Evolutionary conservation across 2,113 vertebrate species (phyloP).

Genomic region (Ptilorrhoa leucosticta): DNA sequence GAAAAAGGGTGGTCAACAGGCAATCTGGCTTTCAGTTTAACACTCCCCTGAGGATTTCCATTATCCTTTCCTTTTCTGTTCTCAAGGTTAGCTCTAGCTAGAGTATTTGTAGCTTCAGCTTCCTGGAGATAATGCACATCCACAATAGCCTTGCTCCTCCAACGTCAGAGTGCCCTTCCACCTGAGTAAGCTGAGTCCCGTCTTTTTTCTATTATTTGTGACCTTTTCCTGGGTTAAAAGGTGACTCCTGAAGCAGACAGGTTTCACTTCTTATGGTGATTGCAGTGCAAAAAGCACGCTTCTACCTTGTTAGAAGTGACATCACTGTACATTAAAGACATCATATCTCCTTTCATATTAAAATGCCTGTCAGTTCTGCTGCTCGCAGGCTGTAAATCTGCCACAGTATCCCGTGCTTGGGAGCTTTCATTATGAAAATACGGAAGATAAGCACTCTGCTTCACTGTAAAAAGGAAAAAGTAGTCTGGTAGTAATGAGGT

Average conservation of each 20-base stretch:
- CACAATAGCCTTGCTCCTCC: constrained; percentile 58
- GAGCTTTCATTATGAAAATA: constrained; percentile 80
- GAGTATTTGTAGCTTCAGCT: constrained; percentile 73
- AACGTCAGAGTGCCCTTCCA: constrained; percentile 71
- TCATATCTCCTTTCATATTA: constrained; percentile 79
- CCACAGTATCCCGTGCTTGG: constrained; percentile 60
- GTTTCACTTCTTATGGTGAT: constrained; percentile 76
- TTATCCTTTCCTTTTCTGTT: constrained; percentile 82
- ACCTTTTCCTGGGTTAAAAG: constrained; percentile 79
- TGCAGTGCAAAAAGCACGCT: constrained; percentile 51
- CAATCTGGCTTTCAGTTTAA: constrained; percentile 80
- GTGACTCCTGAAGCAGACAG: constrained; percentile 70
- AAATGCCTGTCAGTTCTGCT: constrained; percentile 78
- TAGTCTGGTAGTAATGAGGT: constrained; percentile 49
- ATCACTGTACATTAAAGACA: constrained; percentile 79
- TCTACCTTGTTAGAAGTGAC: constrained; percentile 77
- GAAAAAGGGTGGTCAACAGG: constrained; percentile 72
- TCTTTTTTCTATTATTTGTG: constrained; percentile 78
- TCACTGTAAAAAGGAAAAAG: constrained; percentile 67
- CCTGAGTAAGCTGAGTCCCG: constrained; percentile 63
- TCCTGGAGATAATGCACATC: constrained; percentile 75
- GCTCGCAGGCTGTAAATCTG: constrained; percentile 75
- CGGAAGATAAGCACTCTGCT: constrained; percentile 70
- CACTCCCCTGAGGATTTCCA: constrained; percentile 86
- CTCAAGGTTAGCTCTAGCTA: constrained; percentile 85